Base-by-base conservation (phyloP, 2,797 vertebrate species). In the Meriones psammophilus region DNA sequence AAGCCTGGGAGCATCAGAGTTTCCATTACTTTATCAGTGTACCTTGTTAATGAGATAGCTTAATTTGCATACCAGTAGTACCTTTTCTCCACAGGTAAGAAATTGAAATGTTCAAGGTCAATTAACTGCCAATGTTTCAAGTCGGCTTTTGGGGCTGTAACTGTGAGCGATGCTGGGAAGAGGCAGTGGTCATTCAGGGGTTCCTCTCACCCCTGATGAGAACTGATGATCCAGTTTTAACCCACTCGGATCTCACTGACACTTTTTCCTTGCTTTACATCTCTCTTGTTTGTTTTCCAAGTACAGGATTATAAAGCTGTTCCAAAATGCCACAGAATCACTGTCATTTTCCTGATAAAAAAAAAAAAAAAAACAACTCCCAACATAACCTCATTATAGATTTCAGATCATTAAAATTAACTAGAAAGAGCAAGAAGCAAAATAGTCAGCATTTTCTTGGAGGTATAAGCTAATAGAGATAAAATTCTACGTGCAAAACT, bases 101-200 rank as follows among this genome's bases (percentile, higher is more conserved):
- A 96, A 97, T 97, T 94, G 97, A 96, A 96, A 97, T 74, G 91
- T 96, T 98, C 96, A 96, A 97, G 97, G 97, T 96, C 96, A 98
- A 94, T 97, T 98, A 96, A 94, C 92, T 87, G 88, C 13, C 26
- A 94, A 87, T 95, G 94, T 94, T 97, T 94, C 77, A 50, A 85
- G 94, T 97, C 4, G 5, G 80, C 77, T 83, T 15, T 42, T 78
- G 93, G 12, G 18, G 69, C 92, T 62, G 39, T 77, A 80, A 81
- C 86, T 50, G 88, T 33, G 93, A 94, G 84, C 0, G 3, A 60
- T 39, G 42, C 73, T 5, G 62, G 60, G 64, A n/a, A 92, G 88
- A 87, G 77, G 89, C 88, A 77, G 76, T 0, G 33, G 85, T 66
- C 88, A 30, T 71, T 24, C 78, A 60, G 69, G 84, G 89, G 66